Base-by-base conservation (phyloP, 2,888 invertebrate species). In the Idaea dimidiata region DNA sequence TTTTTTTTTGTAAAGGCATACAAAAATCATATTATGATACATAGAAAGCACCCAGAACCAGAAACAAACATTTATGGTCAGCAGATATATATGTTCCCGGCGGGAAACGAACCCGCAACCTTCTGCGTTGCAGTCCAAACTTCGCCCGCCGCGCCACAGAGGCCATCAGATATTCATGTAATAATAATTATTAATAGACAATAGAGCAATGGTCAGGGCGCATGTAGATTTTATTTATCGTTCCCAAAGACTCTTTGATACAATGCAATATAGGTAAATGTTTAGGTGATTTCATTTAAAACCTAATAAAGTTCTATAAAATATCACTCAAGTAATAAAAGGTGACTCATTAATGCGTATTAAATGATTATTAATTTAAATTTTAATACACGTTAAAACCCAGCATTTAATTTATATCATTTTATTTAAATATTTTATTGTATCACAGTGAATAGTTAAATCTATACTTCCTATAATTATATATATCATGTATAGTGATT, bases 381-480 rank as follows among this genome's bases (percentile, higher is more conserved):
- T 43, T 43, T 43, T 43, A 43, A 43, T 43, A 14, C 43, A 43
- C 43, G 43, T 43, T 43, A 43, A 43, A 43, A 43, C 43, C 43
- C 43, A 43, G 10, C 6, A 43, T 43, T 43, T 43, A 43, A 43
- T 43, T 43, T 43, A 43, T 43, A 14, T 43, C 43, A 14, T 17
- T 17, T 56, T 56, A 16, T 17, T 16, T n/a, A 16, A 54, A 54
- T 54, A 54, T 54, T 54, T 54, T 54, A 17, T 17, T 17, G 54
- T 54, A 54, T n/a, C 8, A 17, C 16, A 16, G 54, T 14, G 54
- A 54, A 6, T 43, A 43, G 43, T 43, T 43, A 43, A 14, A 43
- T 43, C 43, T 43, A 43, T 43, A 43, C 43, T 43, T 43, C 43
- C 43, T 43, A 43, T 43, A 43, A 43, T 43, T 43, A 43, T 43